Base-by-base conservation (phyloP, 2,797 vertebrate species). In the Schizopygopsis malacanthus region DNA sequence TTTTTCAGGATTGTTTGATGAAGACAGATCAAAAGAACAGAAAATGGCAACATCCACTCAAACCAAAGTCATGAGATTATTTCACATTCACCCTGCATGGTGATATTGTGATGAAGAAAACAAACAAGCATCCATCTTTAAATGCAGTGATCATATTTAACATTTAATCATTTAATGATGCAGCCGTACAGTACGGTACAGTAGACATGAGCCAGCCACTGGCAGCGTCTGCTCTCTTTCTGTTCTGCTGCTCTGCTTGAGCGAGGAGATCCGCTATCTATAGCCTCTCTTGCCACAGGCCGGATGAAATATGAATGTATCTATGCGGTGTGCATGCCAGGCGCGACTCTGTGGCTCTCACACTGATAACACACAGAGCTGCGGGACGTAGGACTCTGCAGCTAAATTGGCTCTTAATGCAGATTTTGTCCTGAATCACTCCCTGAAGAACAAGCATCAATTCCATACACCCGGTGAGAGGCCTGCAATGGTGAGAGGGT, bases 291-390 rank as follows among this genome's bases (percentile, higher is more conserved):
- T 85, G 92, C 92, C 94, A 92, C 20, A 22, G 82, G 92, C 90
- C 78, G 85, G 88, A 94, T 94, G 89, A 94, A 94, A 94, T 92
- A 95, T 94, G 90, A 89, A 94, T 94, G 92, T 83, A 87, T 91
- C 88, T 91, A 83, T 90, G 81, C 45, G 13, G 82, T 88, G 89
- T 89, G 88, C 28, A 3, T 61, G 28, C 81, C 86, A 88, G 85
- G 88, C 88, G 88, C 90, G 90, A 6, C 88, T 80, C 88, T n/a
- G 41, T 61, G 81, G 89, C 73, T 84, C 85, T 45, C 81, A 72
- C 54, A 85, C 82, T 91, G 90, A 93, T 92, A 91, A 92, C 89
- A 76, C 7, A 76, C 71, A 75, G 56, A 39, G 82, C 56, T 75
- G 28, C 52, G 28, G 69, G 81, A 81, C 28, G 22, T 2, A 7